Base-by-base conservation (phyloP, 2,113 vertebrate species). In the Leptobrachium leishanense region DNA sequence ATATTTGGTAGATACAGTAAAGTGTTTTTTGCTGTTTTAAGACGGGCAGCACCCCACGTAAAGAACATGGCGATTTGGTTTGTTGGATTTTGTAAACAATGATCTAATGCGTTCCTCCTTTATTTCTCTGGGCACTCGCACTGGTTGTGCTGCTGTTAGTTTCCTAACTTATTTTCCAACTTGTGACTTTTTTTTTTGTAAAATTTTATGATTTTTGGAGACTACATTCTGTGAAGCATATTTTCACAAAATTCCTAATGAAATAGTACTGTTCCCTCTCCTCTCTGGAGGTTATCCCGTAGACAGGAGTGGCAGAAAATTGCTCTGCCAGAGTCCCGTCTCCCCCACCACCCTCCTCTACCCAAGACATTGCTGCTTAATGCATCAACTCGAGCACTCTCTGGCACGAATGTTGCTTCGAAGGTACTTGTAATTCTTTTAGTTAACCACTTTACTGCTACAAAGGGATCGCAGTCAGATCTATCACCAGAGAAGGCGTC, bases 301-400 rank as follows among this genome's bases (percentile, higher is more conserved):
- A 77, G 75, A 77, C 75, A 70, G 75, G 75, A 77, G 67, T 44
- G 81, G 57, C 67, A 65, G 82, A 71, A 43, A 69, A 50, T 0
- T 4, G 43, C 40, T 68, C 67, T 65, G 74, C 42, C 73, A 50
- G 42, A 42, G 2, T n/a, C 20, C 46, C 53, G 13, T 43, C 59
- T 82, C 57, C 76, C 53, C 2, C 65, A 81, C 11, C 1, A 67
- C 66, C 54, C 2, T 12, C 55, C 78, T 78, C n/a, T 55, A 6
- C 64, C 7, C 5, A 9, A 44, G 42, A 43, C n/a, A 64, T 20
- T n/a, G 20, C 62, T 64, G 62, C 20, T 20, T 64, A 20, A 76
- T 77, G 31, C 68, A 77, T 76, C 12, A 72, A 83, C 59, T 80
- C 12, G 43, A 76, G 55, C 75, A 73, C 86, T 64, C 63, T 42